Percentiles rank a stretch among this genome's conserved stretches.
Evolutionary conservation across 2,797 vertebrate genomes (phyloP).

Genomic region (Lates japonicus): DNA sequence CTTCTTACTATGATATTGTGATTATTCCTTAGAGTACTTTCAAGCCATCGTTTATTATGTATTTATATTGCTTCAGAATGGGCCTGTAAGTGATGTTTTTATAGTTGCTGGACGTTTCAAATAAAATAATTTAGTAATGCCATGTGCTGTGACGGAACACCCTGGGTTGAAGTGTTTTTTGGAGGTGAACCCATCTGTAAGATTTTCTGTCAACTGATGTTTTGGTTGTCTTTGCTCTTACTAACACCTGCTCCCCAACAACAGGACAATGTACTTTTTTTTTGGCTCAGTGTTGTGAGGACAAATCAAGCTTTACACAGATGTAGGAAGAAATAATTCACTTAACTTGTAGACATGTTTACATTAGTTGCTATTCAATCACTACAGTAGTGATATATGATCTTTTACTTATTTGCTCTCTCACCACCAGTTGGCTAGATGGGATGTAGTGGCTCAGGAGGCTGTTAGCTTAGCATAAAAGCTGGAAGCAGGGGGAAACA

Average conservation of each 20-base stretch:
- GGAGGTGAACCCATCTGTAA: conserved; percentile 25
- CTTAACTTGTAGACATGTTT: not conserved
- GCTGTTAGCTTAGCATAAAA: not conserved
- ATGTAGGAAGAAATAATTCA: not conserved
- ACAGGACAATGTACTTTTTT: conserved; percentile 2
- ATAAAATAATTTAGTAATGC: conserved; percentile 60
- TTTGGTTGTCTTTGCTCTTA: conserved; percentile 20
- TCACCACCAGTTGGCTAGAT: not conserved
- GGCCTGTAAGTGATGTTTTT: conserved; percentile 61
- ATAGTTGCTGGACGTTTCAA: conserved; percentile 59
- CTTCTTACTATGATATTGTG: conserved; percentile 48
- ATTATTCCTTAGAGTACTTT: conserved; percentile 58
- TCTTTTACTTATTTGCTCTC: too few relatives aligned
- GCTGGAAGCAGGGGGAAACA: not conserved
- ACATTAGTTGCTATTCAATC: not conserved
- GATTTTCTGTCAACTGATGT: not conserved
- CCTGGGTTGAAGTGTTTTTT: not conserved
- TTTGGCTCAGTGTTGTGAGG: conserved; percentile 16
- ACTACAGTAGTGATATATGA: not conserved
- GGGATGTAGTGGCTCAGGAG: not conserved
- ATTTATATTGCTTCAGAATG: conserved; percentile 72
- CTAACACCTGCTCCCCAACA: conserved; percentile 30
- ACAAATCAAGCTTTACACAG: conserved; percentile 5
- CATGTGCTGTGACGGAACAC: not conserved
- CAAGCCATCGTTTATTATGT: conserved; percentile 54